Conservation (phyloP, 1,140 invertebrate genomes). For the Steinernema khuongi region DNA sequence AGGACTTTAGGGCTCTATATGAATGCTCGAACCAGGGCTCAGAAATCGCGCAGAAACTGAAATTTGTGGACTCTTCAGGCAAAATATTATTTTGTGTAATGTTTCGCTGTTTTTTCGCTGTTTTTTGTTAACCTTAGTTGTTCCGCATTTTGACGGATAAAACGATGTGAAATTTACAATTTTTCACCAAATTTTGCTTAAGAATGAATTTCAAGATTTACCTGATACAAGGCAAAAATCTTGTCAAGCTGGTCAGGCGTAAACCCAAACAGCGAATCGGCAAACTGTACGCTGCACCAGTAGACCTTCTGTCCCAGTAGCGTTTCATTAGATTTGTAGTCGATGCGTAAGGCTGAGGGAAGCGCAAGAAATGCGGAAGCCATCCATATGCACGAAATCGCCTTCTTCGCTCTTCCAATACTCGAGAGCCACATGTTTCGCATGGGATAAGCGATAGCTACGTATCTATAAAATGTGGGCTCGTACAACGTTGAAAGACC, state of each 20-base stretch:
- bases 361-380: slow-evolving; percentile 61
- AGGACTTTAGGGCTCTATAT: no score
- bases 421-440: slow-evolving; percentile 71
- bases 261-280: slow-evolving; percentile 19
- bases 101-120: no score
- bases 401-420: slow-evolving; percentile 67
- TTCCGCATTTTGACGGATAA: no score
- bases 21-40: no score
- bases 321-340: slow-evolving; percentile 39
- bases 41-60: no score
- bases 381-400: slow-evolving; percentile 67
- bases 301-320: slow-evolving; percentile 23
- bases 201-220: no score
- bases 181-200: no score
- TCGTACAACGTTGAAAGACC: background rate
- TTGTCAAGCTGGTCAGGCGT: slow-evolving; percentile 21
- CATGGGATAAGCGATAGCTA: slow-evolving; percentile 73
- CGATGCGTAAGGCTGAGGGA: slow-evolving; percentile 53
- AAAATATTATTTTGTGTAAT: no score
- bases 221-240: slow-evolving; percentile 34
- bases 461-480: slow-evolving; percentile 65
- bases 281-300: slow-evolving; percentile 31
- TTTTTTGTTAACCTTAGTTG: no score
- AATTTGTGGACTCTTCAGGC: no score
- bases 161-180: no score